Base-by-base conservation (phyloP, 2,888 invertebrate species). In the Diabrotica balteata region DNA sequence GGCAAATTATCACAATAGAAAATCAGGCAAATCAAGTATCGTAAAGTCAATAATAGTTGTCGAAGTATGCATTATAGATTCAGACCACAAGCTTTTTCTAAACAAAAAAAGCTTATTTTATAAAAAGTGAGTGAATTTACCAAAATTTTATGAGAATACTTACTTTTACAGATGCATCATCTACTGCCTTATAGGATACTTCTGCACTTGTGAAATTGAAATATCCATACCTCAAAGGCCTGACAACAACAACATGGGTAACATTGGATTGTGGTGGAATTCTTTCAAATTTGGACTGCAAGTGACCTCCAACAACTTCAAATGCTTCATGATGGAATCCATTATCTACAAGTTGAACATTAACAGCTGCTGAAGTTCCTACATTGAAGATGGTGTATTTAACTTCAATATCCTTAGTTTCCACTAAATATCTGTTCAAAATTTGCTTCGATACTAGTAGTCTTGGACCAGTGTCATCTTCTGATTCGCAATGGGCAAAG, bases 131-230 rank as follows among this genome's bases (percentile, higher is more conserved):
- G 32, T 32, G 32, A 5, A 32, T 32, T 32, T 2, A 32, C 32
- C 32, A 32, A 32, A 32, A 32, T 32, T 32, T 32, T 32, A 32
- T 0, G 32, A 32, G 5, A 32, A n/a, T 32, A 59, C 71, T 67
- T 70, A 78, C 78, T 63, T 72, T 73, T 9, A 75, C 77, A 66
- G 73, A 69, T 5, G 72, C 59, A 66, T 77, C 76, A 80, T 96
- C 96, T 70, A 91, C 90, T 55, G 92, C 88, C 78, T 90, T 91
- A 86, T 99, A 99, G 54, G 91, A 90, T 65, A 97, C 89, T 85
- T 96, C 94, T 71, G 98, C 98, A 61, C 97, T 92, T 3, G 97
- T 94, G 84, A 99, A 98, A 85, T 99, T 99, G 87, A 96, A 98
- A 83, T 95, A 95, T 45, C 98, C 98, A 80, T 89, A 94, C 80